A percentile compares a stretch with the other conserved stretches of the same genome.
Evolutionary conservation across 1,140 invertebrate species (phyloP).

Genomic region (Diorhabda sublineata): DNA sequence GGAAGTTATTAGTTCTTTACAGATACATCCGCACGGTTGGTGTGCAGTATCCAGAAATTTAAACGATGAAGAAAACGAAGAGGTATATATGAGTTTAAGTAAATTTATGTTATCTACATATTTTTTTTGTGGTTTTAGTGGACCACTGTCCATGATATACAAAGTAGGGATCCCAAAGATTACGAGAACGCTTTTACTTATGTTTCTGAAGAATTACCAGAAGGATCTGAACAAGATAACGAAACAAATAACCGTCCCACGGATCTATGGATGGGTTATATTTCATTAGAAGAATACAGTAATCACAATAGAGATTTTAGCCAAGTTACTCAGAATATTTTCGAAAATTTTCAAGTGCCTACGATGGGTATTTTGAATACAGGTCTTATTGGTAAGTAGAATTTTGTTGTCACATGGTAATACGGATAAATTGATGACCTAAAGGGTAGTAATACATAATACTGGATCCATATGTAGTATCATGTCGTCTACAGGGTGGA

Average conservation of each 20-base stretch:
- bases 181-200: constrained; percentile 42
- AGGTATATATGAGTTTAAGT: constrained; percentile 53
- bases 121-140: constrained; percentile 56
- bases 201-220: constrained; percentile 34
- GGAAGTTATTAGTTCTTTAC: constrained; percentile 82
- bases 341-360: constrained; percentile 21
- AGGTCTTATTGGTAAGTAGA: constrained; percentile 31
- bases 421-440: too few species aligned
- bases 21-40: constrained; percentile 91
- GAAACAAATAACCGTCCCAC: constrained; percentile 32
- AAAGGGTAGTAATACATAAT: too few species aligned
- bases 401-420: not conserved
- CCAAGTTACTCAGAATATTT: constrained; percentile 7
- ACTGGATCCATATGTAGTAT: too few species aligned
- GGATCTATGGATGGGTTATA: constrained; percentile 44
- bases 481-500: too few species aligned
- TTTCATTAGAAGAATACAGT: constrained; percentile 33
- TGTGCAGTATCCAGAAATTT: constrained; percentile 83
- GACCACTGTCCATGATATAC: constrained; percentile 92
- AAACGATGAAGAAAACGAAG: constrained; percentile 76
- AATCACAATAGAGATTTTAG: constrained; percentile 20
- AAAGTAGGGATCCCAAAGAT: constrained; percentile 57
- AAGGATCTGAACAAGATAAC: constrained; percentile 34
- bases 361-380: constrained; percentile 38
- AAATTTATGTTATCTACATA: not conserved